These are phyloP conservation scores for Ridgeia piscesae DNA, from an alignment of 1,140 invertebrate genomes.

Conservation along the genomic window DNA sequence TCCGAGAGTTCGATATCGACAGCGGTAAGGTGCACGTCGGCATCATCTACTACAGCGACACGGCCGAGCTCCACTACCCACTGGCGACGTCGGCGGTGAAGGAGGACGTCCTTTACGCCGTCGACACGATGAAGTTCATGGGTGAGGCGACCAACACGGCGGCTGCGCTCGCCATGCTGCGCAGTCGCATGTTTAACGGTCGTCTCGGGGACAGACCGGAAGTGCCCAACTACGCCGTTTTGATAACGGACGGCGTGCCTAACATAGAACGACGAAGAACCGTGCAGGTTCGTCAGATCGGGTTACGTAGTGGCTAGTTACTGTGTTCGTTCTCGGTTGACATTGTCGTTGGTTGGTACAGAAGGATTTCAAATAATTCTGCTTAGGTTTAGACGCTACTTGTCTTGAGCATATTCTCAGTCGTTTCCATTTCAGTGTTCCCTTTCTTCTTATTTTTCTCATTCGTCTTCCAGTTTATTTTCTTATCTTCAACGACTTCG, in stretches of 20 bases:
- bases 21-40: neutral
- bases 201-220: conserved; percentile 14
- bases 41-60: conserved; percentile 18
- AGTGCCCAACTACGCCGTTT: conserved; percentile 23
- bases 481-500: too few species aligned
- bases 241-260: conserved; percentile 25
- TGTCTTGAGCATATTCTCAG: too few species aligned
- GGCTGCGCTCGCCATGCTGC: conserved; percentile 10
- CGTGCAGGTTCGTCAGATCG: neutral
- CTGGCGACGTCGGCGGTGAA: neutral
- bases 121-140: conserved; percentile 21
- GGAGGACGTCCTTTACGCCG: conserved; percentile 26
- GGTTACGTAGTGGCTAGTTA: neutral
- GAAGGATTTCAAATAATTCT: too few species aligned
- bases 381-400: too few species aligned
- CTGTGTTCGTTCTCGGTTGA: neutral
- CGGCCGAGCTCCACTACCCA: neutral
- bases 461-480: too few species aligned
- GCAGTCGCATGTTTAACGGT: conserved; percentile 16
- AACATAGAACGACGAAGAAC: conserved; percentile 11
- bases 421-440: too few species aligned
- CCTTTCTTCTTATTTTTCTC: too few species aligned
- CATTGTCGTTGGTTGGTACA: neutral
- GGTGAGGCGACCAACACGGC: conserved; percentile 27
- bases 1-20: conserved; percentile 9